Evolutionary conservation across 1,140 invertebrate species (phyloP).

Genomic region (Drosophila pectinifera): DNA sequence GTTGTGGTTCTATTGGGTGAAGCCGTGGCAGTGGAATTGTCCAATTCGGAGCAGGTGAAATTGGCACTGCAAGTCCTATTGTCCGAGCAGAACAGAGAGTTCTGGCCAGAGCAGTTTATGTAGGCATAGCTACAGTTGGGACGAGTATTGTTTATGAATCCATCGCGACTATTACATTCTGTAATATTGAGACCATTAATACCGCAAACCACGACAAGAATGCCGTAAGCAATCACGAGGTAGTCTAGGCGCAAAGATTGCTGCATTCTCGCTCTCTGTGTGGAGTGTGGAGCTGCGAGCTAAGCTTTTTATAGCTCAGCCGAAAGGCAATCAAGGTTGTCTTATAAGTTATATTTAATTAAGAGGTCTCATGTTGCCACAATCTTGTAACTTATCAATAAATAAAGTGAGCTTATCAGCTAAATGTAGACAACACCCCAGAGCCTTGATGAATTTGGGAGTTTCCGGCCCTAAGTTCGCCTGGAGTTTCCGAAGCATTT

Average conservation of each 20-base stretch:
- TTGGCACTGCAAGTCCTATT: slow-evolving; percentile 18
- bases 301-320: slow-evolving; percentile 67
- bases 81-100: slow-evolving; percentile 47
- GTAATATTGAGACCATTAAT: slow-evolving; percentile 37
- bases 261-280: slow-evolving; percentile 52
- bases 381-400: slow-evolving; percentile 62
- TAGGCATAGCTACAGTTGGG: slow-evolving; percentile 41
- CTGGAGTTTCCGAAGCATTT: slow-evolving; percentile 70
- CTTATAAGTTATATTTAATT: slow-evolving; percentile 79
- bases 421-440: slow-evolving; percentile 42
- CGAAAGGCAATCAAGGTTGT: slow-evolving; percentile 12
- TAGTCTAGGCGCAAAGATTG: slow-evolving; percentile 42
- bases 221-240: slow-evolving; percentile 21
- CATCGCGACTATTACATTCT: slow-evolving; percentile 33
- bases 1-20: neutral
- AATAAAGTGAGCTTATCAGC: slow-evolving; percentile 53
- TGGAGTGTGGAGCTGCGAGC: slow-evolving; percentile 20
- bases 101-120: slow-evolving; percentile 44
- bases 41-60: slow-evolving; percentile 22
- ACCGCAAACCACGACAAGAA: slow-evolving; percentile 19
- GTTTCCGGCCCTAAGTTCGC: slow-evolving; percentile 50
- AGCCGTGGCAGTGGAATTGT: slow-evolving; percentile 4
- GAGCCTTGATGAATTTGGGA: slow-evolving; percentile 22
- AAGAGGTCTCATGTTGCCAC: slow-evolving; percentile 50
- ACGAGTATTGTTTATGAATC: slow-evolving; percentile 41